Evolutionary conservation across 2,113 vertebrate species (phyloP).

Genomic region (Campylomormyrus numenius): DNA sequence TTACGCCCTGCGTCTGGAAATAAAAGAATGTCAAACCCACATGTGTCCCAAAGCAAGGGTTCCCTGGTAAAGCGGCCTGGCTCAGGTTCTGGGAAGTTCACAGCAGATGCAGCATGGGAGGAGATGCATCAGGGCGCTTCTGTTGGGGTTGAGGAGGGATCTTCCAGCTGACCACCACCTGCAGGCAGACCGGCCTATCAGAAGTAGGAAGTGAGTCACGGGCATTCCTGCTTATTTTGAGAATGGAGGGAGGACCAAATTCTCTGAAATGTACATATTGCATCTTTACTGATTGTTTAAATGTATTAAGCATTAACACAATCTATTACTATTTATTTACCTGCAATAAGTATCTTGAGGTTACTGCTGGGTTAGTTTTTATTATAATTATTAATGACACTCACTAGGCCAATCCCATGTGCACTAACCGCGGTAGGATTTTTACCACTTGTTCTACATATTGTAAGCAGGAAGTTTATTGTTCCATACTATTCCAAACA

Average conservation of each 20-base stretch:
- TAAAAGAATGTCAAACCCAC: background rate
- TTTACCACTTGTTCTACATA: background rate
- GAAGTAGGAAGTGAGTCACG: background rate
- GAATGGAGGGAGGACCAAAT: background rate
- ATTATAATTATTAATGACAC: background rate
- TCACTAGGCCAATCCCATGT: background rate
- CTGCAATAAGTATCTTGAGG: background rate
- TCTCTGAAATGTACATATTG: background rate
- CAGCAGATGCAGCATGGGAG: background rate
- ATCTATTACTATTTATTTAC: background rate
- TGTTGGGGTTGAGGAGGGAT: background rate
- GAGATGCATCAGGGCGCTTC: background rate
- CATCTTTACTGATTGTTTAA: background rate
- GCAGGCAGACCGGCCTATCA: background rate
- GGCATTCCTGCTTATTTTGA: background rate
- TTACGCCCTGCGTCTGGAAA: background rate
- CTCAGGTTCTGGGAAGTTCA: background rate
- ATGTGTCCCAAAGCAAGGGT: background rate
- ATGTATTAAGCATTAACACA: background rate
- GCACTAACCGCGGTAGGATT: background rate
- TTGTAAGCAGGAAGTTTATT: background rate
- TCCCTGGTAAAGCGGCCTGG: background rate
- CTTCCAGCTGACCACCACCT: background rate
- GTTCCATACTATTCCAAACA: background rate
- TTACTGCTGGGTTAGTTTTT: background rate